These are phyloP conservation scores for Cyphomyrmex costatus DNA, from an alignment of 1,140 invertebrate species.

Conservation along the genomic window DNA sequence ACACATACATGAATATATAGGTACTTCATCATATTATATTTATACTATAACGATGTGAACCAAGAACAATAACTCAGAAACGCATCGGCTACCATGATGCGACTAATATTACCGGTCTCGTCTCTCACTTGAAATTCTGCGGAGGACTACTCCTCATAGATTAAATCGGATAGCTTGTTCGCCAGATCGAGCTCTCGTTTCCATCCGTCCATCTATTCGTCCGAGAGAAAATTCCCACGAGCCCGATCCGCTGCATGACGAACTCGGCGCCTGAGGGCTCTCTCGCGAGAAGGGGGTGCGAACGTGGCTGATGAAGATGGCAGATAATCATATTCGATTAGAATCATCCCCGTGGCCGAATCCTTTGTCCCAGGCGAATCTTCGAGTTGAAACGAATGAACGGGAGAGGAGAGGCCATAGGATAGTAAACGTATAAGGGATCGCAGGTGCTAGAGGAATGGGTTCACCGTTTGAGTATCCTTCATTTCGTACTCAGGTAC, in stretches of 20 bases:
- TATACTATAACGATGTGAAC: not conserved
- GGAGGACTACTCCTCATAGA: constrained; percentile 49
- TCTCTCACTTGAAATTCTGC: constrained; percentile 43
- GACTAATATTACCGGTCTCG: constrained; percentile 43
- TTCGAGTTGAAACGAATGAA: constrained; percentile 29
- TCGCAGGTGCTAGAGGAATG: constrained; percentile 6
- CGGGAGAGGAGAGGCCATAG: not conserved
- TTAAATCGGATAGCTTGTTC: constrained; percentile 62
- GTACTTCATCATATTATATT: not conserved
- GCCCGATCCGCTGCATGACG: constrained; percentile 41
- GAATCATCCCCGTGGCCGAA: constrained; percentile 79
- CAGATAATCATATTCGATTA: constrained; percentile 84
- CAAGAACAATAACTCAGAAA: constrained; percentile 16
- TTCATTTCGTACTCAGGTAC: constrained; percentile 63
- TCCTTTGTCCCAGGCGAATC: constrained; percentile 80
- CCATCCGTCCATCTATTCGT: constrained; percentile 30
- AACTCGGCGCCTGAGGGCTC: constrained; percentile 20
- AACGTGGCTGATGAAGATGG: constrained; percentile 76
- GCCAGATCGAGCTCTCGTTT: constrained; percentile 26
- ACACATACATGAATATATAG: not conserved
- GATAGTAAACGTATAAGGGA: not conserved
- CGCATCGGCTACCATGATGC: not conserved
- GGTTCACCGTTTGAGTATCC: constrained; percentile 75
- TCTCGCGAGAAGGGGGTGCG: not conserved
- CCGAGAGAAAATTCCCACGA: constrained; percentile 59